These are phyloP conservation scores for Drosophila sp. DNA, from an alignment of 1,140 invertebrate genomes.

Conservation along the genomic window DNA sequence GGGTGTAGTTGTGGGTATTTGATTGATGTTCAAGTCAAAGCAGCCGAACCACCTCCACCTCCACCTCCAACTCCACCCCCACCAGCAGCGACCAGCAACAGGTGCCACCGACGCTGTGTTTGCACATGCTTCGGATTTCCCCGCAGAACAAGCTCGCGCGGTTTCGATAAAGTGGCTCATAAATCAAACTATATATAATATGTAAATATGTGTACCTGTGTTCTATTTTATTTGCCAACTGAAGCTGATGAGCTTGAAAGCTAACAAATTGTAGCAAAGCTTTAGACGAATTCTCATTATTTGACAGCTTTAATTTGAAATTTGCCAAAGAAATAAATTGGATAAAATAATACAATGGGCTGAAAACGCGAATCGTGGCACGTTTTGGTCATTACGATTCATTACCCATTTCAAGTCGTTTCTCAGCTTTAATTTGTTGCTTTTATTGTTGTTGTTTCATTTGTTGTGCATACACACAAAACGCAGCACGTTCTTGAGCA, in stretches of 20 bases:
- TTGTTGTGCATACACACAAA: slow-evolving; percentile 31
- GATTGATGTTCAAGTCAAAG: slow-evolving; percentile 71
- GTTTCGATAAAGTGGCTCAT: slow-evolving; percentile 66
- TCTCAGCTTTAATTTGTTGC: slow-evolving; percentile 32
- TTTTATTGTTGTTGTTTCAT: slow-evolving; percentile 36
- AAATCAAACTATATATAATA: slow-evolving; percentile 64
- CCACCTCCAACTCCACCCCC: slow-evolving; percentile 1
- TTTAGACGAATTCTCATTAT: slow-evolving; percentile 20
- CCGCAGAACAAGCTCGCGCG: slow-evolving; percentile 20
- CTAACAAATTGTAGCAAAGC: slow-evolving; percentile 17
- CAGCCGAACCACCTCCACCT: slow-evolving; percentile 29
- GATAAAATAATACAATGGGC: slow-evolving; percentile 28
- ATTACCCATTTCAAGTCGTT: slow-evolving; percentile 56
- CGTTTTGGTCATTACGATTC: slow-evolving; percentile 75
- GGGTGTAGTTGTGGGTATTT: slow-evolving; percentile 57
- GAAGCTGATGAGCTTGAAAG: slow-evolving; percentile 43
- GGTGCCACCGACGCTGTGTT: slow-evolving; percentile 46
- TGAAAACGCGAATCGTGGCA: slow-evolving; percentile 63
- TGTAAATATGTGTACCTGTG: slow-evolving; percentile 61
- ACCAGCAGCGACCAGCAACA: slow-evolving; percentile 40
- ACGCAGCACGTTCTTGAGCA: slow-evolving; percentile 54
- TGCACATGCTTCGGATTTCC: slow-evolving; percentile 63
- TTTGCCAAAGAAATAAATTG: slow-evolving; percentile 28
- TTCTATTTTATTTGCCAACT: slow-evolving; percentile 67
- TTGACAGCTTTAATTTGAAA: slow-evolving; percentile 31